These are phyloP conservation scores for Babyrousa celebensis DNA, from an alignment of 2,797 vertebrate species.

Conservation along the genomic window DNA sequence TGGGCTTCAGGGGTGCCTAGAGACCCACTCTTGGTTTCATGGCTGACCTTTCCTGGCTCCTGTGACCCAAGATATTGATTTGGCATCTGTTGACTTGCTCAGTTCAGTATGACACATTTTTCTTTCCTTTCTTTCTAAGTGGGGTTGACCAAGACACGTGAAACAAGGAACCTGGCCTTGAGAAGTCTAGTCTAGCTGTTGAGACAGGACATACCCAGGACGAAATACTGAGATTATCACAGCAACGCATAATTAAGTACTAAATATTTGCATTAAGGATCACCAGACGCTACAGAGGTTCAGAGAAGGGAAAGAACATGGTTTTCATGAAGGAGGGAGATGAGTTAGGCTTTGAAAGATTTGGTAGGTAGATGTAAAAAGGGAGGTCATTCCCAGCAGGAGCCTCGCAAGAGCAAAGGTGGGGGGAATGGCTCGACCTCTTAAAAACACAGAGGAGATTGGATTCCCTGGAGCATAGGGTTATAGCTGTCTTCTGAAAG, in stretches of 20 bases:
- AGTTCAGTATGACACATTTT: background rate
- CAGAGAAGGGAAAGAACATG: background rate
- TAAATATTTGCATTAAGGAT: background rate
- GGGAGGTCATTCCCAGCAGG: background rate
- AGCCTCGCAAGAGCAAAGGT: background rate
- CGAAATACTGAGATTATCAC: background rate
- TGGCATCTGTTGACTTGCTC: background rate
- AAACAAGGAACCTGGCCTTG: background rate
- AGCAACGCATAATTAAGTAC: background rate
- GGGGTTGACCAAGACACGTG: background rate
- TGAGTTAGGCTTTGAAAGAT: background rate
- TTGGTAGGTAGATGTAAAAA: background rate
- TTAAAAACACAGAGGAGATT: background rate
- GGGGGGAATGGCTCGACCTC: background rate
- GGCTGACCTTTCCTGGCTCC: fast-evolving
- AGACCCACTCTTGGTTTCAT: background rate
- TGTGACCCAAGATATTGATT: background rate
- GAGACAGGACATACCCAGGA: background rate
- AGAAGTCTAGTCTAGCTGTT: background rate
- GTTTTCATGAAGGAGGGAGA: background rate
- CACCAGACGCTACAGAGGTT: background rate
- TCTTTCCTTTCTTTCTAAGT: conserved; percentile 23
- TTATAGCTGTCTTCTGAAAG: background rate
- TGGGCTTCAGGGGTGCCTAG: background rate
- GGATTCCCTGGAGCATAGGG: background rate